A percentile compares a stretch with the other conserved stretches of the same genome.
Conservation (phyloP, 2,888 invertebrate species). For the Lasiommata megera region DNA sequence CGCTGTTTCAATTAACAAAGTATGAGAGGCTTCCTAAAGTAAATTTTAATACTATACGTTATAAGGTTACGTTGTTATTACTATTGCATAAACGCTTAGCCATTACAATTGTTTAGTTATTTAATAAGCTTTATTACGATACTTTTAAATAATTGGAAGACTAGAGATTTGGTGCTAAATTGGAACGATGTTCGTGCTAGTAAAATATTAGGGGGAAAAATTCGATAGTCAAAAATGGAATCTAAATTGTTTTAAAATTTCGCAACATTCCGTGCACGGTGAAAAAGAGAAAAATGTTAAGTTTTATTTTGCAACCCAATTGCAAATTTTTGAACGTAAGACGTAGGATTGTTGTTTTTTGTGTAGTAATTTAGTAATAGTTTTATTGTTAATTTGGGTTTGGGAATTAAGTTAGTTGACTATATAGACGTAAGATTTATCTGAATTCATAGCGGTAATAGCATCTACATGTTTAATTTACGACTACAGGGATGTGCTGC, state of each 20-base stretch:
- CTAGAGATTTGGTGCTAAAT: constrained; percentile 80
- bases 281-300: constrained; percentile 61
- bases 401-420: constrained; percentile 78
- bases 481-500: constrained; percentile 80
- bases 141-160: constrained; percentile 76
- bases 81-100: constrained; percentile 78
- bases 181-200: constrained; percentile 65
- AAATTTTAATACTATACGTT: constrained; percentile 68
- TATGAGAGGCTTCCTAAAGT: constrained; percentile 75
- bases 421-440: constrained; percentile 75
- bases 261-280: constrained; percentile 72
- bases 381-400: constrained; percentile 80
- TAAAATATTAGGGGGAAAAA: constrained; percentile 41
- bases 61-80: constrained; percentile 79
- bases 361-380: constrained; percentile 71
- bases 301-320: constrained; percentile 75
- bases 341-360: constrained; percentile 77
- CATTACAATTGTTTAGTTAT: constrained; percentile 71
- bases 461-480: constrained; percentile 72
- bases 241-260: constrained; percentile 54
- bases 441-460: constrained; percentile 76
- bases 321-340: constrained; percentile 67
- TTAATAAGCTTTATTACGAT: constrained; percentile 74
- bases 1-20: constrained; percentile 58
- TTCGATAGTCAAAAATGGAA: constrained; percentile 50